Evolutionary conservation across 2,113 vertebrate species (phyloP), one percentile per base, ranked within the genome.

Genomic region (Nematolebias whitei): DNA sequence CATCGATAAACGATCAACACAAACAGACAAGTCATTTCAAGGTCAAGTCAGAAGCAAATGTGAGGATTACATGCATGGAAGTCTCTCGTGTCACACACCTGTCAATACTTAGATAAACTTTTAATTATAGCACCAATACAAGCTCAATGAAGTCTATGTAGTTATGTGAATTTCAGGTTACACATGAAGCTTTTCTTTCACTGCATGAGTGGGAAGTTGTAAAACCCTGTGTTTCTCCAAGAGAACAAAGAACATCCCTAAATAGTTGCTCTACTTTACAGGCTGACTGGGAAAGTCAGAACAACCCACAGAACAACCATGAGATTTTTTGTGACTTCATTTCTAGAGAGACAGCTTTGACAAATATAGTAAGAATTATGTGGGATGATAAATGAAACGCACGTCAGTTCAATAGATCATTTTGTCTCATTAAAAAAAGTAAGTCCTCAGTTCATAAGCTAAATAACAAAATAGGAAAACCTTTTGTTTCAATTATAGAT

Each of bases 291-390:
- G 11, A 39, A n/a, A 41, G 12, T 40, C n/a, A 12, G 32, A 35
- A 35, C 32, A 29, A 54, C 29, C 43, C 13, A 63, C 15, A 44
- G 26, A 51, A 51, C 19, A 24, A 51, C 19, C 59, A 41, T 23
- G 23, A 29, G 23, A n/a, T n/a, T 54, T 57, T n/a, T 67, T 26
- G 51, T 32, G n/a, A 71, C 1, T 55, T 24, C 24, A 45, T 32
- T 20, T 16, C 15, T 10, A 18, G 22, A 13, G 3, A 24, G 54
- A 40, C 38, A 23, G 35, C 20, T 35, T 35, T 22, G 20, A 19
- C 32, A 16, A 40, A 56, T 7, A 12, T 14, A n/a, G 29, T 12
- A 20, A 35, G 47, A 61, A 47, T 20, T 49, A 23, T 8, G 1
- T 32, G 32, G 38, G 32, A 18, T 9, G 32, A n/a, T 15, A 23